Base-by-base conservation (phyloP, 64 coral and sea anemone species). In the Pocillopora verrucosa region DNA sequence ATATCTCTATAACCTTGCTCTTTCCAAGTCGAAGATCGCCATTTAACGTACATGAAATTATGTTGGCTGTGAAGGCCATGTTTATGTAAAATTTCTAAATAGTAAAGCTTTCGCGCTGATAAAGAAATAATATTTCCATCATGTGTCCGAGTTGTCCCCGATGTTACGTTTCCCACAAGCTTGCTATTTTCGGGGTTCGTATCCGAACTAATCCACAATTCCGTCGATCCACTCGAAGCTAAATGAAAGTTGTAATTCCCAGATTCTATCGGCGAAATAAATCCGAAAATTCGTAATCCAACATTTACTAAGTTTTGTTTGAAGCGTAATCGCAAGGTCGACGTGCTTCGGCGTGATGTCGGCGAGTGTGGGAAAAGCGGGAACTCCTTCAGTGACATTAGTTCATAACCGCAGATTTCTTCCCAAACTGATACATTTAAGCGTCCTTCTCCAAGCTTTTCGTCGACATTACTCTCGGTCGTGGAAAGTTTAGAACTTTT, bases 301-400 rank as follows among this genome's bases (percentile, higher is more conserved):
- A 83, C 45, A 81, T 81, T 19, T 20, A 13, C 65, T 19, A 30
- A 58, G 61, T 79, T 14, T 35, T 11, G 20, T 36, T 19, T 11
- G 57, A 88, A 88, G 81, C 56, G 16, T 13, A 81, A 13, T 56
- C 80, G 76, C 59, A 92, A 88, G 64, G 58, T 56, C 56, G 91
- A 82, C 14, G 87, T 65, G 56, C 74, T 73, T 17, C 13, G 12
- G 19, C 91, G 87, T 57, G 57, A 64, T 12, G 91, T 88, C 41
- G 91, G 91, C 4, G 78, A 65, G 45, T 92, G 79, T 14, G 91
- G 91, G 82, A 92, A 92, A 22, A 92, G 65, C 30, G 91, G 91
- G 72, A 81, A 88, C 6, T 92, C 80, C 56, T 79, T 92, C 1
- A 92, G 69, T 51, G 86, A 80, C 11, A 80, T 56, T n/a, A 92